Evolutionary conservation across 2,888 invertebrate species (phyloP).

Genomic region (Polia nebulosa): DNA sequence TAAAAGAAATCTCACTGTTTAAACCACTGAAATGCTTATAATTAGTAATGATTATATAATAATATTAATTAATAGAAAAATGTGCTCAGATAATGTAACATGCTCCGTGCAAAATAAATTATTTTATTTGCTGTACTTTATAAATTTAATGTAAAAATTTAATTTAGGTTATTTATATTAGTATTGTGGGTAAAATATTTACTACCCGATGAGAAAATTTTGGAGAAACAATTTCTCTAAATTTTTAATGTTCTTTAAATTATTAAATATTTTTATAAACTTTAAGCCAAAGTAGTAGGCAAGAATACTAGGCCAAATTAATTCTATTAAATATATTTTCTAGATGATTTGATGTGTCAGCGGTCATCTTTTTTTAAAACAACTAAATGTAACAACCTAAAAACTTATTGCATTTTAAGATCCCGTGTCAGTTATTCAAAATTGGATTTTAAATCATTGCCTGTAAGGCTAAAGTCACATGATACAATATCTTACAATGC

Average conservation of each 20-base stretch:
- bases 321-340: constrained; percentile 7
- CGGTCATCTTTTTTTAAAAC: constrained; percentile 21
- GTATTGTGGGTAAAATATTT: background rate
- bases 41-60: constrained; percentile 21
- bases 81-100: constrained; percentile 3
- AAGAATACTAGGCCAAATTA: constrained; percentile 42
- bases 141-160: constrained; percentile 1
- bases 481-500: background rate
- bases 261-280: constrained; percentile 6
- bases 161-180: background rate
- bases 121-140: constrained; percentile 14
- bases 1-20: constrained; percentile 58
- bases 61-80: constrained; percentile 21
- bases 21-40: constrained; percentile 31
- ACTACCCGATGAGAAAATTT: constrained; percentile 21
- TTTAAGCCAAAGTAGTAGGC: constrained; percentile 29
- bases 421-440: background rate
- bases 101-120: constrained; percentile 30
- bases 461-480: background rate
- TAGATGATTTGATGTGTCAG: background rate
- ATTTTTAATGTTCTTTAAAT: too few species aligned
- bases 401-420: background rate
- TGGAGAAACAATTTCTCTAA: background rate
- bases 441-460: background rate
- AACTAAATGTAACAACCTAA: background rate